These are phyloP conservation scores for Gymnocephalus cernua DNA, from an alignment of 2,113 vertebrate genomes.

Conservation along the genomic window DNA sequence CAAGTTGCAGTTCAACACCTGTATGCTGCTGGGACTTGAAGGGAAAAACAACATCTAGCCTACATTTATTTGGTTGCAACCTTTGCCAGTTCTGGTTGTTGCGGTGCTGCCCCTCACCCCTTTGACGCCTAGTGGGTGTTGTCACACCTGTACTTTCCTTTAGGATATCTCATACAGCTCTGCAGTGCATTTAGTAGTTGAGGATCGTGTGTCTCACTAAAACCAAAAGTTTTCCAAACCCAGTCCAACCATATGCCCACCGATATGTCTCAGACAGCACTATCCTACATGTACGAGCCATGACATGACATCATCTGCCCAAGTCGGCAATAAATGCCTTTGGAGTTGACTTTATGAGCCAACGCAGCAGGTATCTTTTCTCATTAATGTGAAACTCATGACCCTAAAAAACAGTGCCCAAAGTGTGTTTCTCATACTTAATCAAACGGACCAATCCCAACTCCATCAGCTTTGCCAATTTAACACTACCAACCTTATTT, in stretches of 20 bases:
- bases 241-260: constrained; percentile 4
- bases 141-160: constrained; percentile 4
- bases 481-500: neutral
- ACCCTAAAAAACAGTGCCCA: neutral
- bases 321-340: constrained; percentile 42
- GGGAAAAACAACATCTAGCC: neutral
- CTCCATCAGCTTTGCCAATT: neutral
- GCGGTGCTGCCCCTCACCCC: neutral
- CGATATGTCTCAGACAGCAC: neutral
- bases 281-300: constrained; percentile 21
- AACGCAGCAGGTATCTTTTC: constrained; percentile 13
- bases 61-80: neutral
- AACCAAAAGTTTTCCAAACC: constrained; percentile 30
- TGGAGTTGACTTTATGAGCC: constrained; percentile 42
- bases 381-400: constrained; percentile 28
- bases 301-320: constrained; percentile 52
- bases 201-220: neutral
- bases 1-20: neutral
- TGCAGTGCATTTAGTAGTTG: neutral
- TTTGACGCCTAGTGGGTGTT: neutral
- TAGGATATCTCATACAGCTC: neutral
- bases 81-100: neutral
- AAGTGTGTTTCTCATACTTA: constrained; percentile 1
- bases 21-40: neutral
- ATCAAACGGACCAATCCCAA: neutral